These are phyloP conservation scores for Rhea americana DNA, from an alignment of 2,113 vertebrate species.

Conservation along the genomic window DNA sequence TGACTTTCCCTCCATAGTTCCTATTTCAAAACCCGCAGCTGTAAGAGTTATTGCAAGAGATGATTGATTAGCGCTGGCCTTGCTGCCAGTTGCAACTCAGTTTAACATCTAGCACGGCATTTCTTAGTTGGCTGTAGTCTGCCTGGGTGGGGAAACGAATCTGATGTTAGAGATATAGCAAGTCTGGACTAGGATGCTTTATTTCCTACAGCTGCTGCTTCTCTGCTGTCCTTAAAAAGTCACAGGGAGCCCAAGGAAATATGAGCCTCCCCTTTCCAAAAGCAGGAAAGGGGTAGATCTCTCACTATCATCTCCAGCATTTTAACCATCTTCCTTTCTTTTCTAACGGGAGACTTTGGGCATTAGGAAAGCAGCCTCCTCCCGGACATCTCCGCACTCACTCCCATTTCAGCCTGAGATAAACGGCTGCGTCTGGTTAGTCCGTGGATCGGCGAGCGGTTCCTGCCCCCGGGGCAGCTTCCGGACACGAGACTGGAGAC, in stretches of 20 bases:
- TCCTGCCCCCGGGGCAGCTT: conserved; percentile 62
- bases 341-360: conserved; percentile 21
- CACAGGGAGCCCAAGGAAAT: conserved; percentile 10
- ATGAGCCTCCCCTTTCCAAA: background rate
- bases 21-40: conserved; percentile 25
- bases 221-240: conserved; percentile 16
- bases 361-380: conserved; percentile 33
- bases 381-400: conserved; percentile 39
- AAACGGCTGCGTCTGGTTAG: background rate
- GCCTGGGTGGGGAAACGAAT: background rate
- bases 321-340: background rate
- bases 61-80: background rate
- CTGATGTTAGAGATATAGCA: background rate
- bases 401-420: conserved; percentile 57
- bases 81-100: background rate
- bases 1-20: background rate
- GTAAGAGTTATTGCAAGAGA: conserved; percentile 16
- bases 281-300: background rate
- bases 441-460: background rate
- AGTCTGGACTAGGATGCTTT: background rate
- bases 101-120: background rate
- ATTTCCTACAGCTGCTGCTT: conserved; percentile 13
- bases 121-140: conserved; percentile 8
- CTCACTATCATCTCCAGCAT: background rate
- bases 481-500: conserved; percentile 59